A percentile compares a stretch with the other conserved stretches of the same genome.
Evolutionary conservation across 2,888 invertebrate species (phyloP).

Genomic region (Dorcus hopei): DNA sequence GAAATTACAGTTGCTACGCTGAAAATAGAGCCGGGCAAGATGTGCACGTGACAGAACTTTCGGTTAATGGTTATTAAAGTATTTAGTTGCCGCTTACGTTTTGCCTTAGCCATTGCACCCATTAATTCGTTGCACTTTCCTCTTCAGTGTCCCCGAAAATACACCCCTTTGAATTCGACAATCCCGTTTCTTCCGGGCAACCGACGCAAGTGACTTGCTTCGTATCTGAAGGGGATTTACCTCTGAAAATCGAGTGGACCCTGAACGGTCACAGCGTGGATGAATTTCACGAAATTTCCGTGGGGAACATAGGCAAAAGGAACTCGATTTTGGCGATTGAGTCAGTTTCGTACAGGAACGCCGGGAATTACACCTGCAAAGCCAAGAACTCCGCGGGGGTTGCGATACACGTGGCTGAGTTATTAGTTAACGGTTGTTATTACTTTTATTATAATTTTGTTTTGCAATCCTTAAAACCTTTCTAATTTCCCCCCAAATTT

Average conservation of each 20-base stretch:
- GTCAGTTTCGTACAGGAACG: constrained; percentile 58
- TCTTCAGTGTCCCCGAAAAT: constrained; percentile 65
- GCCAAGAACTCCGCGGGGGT: constrained; percentile 59
- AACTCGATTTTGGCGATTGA: constrained; percentile 60
- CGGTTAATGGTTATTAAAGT: constrained; percentile 61
- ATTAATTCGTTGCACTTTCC: not conserved
- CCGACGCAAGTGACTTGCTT: constrained; percentile 63
- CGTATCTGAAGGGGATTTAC: constrained; percentile 65
- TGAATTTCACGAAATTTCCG: constrained; percentile 49
- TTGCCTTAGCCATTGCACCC: not conserved
- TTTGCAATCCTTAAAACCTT: too few species aligned
- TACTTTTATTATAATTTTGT: too few species aligned
- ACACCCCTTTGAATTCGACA: constrained; percentile 67
- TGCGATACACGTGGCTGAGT: constrained; percentile 54
- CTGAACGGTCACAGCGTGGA: constrained; percentile 53
- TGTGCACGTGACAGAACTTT: constrained; percentile 65
- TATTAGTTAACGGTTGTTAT: constrained; percentile 58
- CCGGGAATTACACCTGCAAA: constrained; percentile 62
- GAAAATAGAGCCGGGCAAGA: constrained; percentile 65
- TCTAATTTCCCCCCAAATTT: too few species aligned
- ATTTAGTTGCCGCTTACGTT: constrained; percentile 32
- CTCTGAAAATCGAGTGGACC: constrained; percentile 66
- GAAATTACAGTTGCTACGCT: constrained; percentile 68
- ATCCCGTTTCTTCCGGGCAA: constrained; percentile 63
- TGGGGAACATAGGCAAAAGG: constrained; percentile 57